phyloP scores from a whole-genome alignment of 2,797 vertebrate genomes.

The Trachops cirrhosus region DNA sequence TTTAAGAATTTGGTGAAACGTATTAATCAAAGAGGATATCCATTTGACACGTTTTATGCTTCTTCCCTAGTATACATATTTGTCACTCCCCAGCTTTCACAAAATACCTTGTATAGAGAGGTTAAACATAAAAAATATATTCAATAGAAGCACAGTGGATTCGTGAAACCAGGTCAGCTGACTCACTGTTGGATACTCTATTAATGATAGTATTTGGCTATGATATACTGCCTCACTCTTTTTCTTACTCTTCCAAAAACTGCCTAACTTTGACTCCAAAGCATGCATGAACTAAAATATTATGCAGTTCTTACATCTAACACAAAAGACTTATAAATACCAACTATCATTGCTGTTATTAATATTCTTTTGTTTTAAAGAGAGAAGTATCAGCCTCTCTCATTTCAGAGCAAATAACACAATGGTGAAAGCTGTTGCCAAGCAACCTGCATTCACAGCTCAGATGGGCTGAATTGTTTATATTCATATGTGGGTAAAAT shows the following conservation, averaged over 20 bases:
- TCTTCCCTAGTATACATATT: background rate
- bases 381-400: conserved; percentile 80
- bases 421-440: conserved; percentile 85
- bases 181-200: background rate
- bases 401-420: conserved; percentile 81
- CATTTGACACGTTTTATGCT: background rate
- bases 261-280: background rate
- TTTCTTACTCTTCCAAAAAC: conserved; percentile 10
- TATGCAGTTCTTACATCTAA: conserved; percentile 12
- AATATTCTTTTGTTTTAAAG: conserved; percentile 83
- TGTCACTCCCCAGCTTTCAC: background rate
- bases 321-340: conserved; percentile 63
- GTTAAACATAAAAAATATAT: background rate
- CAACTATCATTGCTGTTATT: conserved; percentile 60
- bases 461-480: conserved; percentile 79
- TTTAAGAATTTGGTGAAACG: background rate
- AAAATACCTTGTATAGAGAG: background rate
- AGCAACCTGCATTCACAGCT: conserved; percentile 82
- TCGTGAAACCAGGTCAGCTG: background rate
- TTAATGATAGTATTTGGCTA: background rate
- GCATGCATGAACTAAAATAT: conserved; percentile 50
- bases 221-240: background rate
- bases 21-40: background rate
- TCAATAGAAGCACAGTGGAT: background rate
- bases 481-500: conserved; percentile 72